Conservation (phyloP, 2,797 vertebrate genomes). For the Orestias chungarensis region DNA sequence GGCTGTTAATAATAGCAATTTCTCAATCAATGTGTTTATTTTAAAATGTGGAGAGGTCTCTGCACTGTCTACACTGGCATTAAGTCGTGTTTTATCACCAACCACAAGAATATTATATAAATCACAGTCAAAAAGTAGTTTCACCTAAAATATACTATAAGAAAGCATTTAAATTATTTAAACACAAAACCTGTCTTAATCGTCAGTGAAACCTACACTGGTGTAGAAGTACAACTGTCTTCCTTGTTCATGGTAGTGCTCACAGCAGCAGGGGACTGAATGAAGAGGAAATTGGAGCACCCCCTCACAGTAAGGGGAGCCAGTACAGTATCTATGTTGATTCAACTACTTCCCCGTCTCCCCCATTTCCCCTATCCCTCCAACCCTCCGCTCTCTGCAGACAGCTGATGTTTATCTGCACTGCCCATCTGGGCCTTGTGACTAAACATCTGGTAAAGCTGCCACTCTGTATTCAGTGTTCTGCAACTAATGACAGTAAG, state of each 20-base stretch:
- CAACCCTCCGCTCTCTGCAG: conserved; percentile 47
- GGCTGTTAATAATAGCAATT: not conserved
- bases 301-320: conserved; percentile 42
- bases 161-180: not conserved
- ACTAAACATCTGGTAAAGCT: conserved; percentile 73
- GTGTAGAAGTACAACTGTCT: conserved; percentile 26
- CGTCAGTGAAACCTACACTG: conserved; percentile 13
- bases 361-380: conserved; percentile 30
- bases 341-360: conserved; percentile 40
- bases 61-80: not conserved
- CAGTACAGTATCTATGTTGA: conserved; percentile 40
- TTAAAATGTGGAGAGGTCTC: not conserved
- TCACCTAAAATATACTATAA: not conserved
- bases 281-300: conserved; percentile 45
- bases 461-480: conserved; percentile 49
- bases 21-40: not conserved
- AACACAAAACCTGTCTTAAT: not conserved
- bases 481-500: conserved; percentile 52
- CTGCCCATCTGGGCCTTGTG: conserved; percentile 69
- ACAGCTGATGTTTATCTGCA: conserved; percentile 75
- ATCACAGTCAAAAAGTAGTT: not conserved
- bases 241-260: conserved; percentile 23
- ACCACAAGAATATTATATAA: not conserved
- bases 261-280: conserved; percentile 37
- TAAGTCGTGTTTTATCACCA: not conserved